phyloP scores from a whole-genome alignment of 2,888 invertebrate genomes.

The Muschampia plurimacula region DNA sequence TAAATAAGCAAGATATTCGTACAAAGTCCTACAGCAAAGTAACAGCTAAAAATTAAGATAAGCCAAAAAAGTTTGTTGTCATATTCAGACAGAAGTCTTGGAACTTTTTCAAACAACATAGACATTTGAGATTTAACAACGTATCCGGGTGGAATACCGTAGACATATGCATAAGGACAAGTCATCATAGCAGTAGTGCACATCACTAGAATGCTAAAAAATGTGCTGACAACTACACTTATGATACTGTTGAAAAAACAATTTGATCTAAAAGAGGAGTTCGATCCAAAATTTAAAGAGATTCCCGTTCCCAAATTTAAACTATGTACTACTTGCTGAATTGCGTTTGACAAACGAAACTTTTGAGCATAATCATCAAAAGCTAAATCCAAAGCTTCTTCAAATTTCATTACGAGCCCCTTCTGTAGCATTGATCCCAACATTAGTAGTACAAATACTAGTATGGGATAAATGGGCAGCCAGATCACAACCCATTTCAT shows the following conservation, averaged over 20 bases:
- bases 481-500: slow-evolving; percentile 55
- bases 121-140: slow-evolving; percentile 53
- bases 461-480: slow-evolving; percentile 56
- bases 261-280: slow-evolving; percentile 64
- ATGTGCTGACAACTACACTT: slow-evolving; percentile 53
- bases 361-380: slow-evolving; percentile 55
- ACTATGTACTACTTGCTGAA: slow-evolving; percentile 57
- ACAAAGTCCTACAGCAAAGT: slow-evolving; percentile 55
- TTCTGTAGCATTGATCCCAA: slow-evolving; percentile 73
- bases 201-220: slow-evolving; percentile 54
- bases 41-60: slow-evolving; percentile 57
- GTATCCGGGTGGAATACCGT: slow-evolving; percentile 49
- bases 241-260: slow-evolving; percentile 68
- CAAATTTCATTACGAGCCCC: slow-evolving; percentile 64
- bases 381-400: slow-evolving; percentile 61
- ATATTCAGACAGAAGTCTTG: slow-evolving; percentile 62
- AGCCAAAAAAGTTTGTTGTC: slow-evolving; percentile 58
- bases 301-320: slow-evolving; percentile 67
- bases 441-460: slow-evolving; percentile 57
- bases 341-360: slow-evolving; percentile 50
- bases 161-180: slow-evolving; percentile 63
- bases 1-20: slow-evolving; percentile 56
- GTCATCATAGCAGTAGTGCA: slow-evolving; percentile 62
- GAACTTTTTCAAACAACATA: slow-evolving; percentile 65
- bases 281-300: slow-evolving; percentile 60